Evolutionary conservation across 2,888 invertebrate species (phyloP).

Genomic region (Crocallis elinguaria): DNA sequence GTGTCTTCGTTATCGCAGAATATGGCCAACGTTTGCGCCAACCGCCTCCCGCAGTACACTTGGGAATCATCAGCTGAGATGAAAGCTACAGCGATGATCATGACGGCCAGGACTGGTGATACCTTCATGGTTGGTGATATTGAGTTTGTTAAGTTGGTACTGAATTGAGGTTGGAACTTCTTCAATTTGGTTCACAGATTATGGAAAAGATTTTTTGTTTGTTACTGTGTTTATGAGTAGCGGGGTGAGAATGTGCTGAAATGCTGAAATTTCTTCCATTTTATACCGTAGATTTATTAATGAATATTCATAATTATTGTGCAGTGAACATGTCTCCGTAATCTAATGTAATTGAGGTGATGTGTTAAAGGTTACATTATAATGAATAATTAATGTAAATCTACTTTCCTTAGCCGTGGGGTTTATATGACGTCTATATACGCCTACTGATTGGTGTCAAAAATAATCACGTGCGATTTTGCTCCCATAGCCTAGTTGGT

Average conservation of each 20-base stretch:
- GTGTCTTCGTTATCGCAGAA: neutral
- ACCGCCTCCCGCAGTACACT: neutral
- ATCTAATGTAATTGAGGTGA: neutral
- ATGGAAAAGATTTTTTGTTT: neutral
- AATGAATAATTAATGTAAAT: too few species aligned
- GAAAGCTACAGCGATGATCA: neutral
- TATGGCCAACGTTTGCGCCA: neutral
- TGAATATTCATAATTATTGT: constrained; percentile 8
- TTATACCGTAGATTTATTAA: neutral
- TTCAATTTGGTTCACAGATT: neutral
- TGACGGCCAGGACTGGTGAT: neutral
- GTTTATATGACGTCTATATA: too few species aligned
- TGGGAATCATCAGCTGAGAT: neutral
- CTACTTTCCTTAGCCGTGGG: too few species aligned
- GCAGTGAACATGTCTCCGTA: neutral
- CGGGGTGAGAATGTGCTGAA: neutral
- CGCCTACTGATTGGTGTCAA: too few species aligned
- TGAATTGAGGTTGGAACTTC: too few species aligned
- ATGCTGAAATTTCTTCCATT: neutral
- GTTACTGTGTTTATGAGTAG: neutral
- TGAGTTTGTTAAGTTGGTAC: neutral
- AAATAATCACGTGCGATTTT: too few species aligned
- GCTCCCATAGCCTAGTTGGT: too few species aligned
- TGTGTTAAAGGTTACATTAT: neutral
- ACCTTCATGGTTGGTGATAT: neutral